Conservation (phyloP, 1,140 invertebrate genomes). For the Drosophila pallidifrons region DNA sequence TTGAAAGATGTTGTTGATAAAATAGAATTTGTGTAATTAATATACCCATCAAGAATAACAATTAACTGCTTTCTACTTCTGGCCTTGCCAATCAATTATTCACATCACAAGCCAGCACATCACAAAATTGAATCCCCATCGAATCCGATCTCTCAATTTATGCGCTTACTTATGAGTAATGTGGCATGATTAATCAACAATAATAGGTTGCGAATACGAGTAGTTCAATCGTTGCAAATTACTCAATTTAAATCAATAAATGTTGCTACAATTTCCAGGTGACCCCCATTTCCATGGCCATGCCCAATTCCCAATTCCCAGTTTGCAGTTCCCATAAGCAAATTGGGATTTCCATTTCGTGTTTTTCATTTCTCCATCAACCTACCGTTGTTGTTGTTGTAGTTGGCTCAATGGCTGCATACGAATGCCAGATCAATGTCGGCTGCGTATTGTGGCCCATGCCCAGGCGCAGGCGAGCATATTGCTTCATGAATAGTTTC, state of each 20-base stretch:
- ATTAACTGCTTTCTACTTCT: not conserved
- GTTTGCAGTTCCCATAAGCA: not conserved
- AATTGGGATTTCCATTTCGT: slow-evolving; percentile 26
- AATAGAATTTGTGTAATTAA: too few species aligned
- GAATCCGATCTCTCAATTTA: slow-evolving; percentile 54
- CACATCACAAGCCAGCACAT: slow-evolving; percentile 17
- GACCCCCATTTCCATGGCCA: slow-evolving; percentile 47
- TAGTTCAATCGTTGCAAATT: slow-evolving; percentile 60
- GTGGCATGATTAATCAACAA: slow-evolving; percentile 63
- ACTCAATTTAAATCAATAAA: slow-evolving; percentile 82
- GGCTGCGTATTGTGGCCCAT: slow-evolving; percentile 50
- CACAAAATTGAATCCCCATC: slow-evolving; percentile 46
- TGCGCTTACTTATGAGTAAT: slow-evolving; percentile 46
- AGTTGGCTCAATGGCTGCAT: slow-evolving; percentile 62
- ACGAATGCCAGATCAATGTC: slow-evolving; percentile 78
- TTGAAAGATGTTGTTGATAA: too few species aligned
- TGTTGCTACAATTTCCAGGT: slow-evolving; percentile 37
- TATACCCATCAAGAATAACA: not conserved
- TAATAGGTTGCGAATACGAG: slow-evolving; percentile 46
- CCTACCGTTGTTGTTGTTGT: slow-evolving; percentile 36
- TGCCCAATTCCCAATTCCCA: not conserved
- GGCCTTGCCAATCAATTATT: not conserved
- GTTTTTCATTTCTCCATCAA: slow-evolving; percentile 22
- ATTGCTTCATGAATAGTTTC: slow-evolving; percentile 84
- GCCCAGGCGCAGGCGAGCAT: slow-evolving; percentile 69